These are phyloP conservation scores for Riparia riparia DNA, from an alignment of 2,113 vertebrate genomes.

Conservation along the genomic window DNA sequence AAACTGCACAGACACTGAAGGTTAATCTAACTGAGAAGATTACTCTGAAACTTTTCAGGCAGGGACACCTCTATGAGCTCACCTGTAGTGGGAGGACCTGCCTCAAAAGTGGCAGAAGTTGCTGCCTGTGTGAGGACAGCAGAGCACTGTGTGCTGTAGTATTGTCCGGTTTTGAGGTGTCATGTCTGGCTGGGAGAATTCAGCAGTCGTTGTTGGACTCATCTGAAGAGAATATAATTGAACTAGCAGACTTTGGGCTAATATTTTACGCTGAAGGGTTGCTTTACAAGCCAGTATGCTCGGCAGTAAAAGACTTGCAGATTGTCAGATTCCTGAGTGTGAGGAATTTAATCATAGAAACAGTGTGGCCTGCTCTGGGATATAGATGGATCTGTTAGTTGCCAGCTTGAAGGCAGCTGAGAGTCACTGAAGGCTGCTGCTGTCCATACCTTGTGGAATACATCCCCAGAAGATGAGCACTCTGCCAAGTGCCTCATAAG, in stretches of 20 bases:
- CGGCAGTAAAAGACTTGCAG: not conserved
- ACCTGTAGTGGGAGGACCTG: not conserved
- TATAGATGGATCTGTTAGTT: not conserved
- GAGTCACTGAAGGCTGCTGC: not conserved
- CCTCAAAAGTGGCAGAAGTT: not conserved
- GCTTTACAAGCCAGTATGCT: not conserved
- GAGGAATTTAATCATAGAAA: not conserved
- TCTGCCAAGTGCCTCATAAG: not conserved
- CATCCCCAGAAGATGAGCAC: not conserved
- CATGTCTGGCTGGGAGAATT: not conserved
- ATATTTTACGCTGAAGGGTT: not conserved
- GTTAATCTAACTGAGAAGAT: not conserved
- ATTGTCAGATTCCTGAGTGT: not conserved
- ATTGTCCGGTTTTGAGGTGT: accelerated
- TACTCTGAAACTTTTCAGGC: not conserved
- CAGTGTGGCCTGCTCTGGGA: not conserved
- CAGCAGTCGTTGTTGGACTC: not conserved
- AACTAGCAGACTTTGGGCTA: not conserved
- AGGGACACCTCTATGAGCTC: accelerated
- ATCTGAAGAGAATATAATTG: not conserved
- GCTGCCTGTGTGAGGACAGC: not conserved
- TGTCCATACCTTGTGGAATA: not conserved
- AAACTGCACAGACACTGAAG: not conserved
- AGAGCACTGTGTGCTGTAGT: not conserved
- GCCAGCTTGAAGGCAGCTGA: not conserved